Conservation (phyloP, 2,888 invertebrate genomes). For the Aphodius granarius region DNA sequence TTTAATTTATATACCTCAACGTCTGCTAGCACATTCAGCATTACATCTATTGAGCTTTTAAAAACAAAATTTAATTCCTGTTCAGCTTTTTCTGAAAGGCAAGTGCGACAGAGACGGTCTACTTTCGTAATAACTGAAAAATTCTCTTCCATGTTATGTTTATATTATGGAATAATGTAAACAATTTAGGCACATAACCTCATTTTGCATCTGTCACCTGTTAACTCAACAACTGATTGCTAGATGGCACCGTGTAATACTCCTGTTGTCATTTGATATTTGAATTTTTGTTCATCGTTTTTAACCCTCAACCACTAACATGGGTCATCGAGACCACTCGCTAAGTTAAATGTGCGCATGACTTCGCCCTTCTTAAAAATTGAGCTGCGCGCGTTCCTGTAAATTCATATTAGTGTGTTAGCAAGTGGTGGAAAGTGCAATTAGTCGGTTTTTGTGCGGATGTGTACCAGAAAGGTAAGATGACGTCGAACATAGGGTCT, state of each 20-base stretch:
- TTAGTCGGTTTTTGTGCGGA: too few relatives aligned
- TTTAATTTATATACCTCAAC: slow-evolving; percentile 36
- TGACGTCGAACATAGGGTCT: too few relatives aligned
- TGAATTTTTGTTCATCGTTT: too few relatives aligned
- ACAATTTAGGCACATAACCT: slow-evolving; percentile 19
- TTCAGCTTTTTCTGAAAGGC: slow-evolving; percentile 42
- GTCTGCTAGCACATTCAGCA: slow-evolving; percentile 38
- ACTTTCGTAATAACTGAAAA: slow-evolving; percentile 37
- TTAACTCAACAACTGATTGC: neutral
- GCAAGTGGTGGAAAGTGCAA: too few relatives aligned
- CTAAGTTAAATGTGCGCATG: too few relatives aligned
- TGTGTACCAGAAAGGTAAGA: too few relatives aligned
- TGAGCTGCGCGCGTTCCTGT: too few relatives aligned
- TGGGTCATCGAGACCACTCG: too few relatives aligned
- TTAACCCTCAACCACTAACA: too few relatives aligned
- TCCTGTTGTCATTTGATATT: neutral
- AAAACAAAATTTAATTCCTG: slow-evolving; percentile 43
- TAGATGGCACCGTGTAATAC: neutral
- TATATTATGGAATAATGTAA: slow-evolving; percentile 11
- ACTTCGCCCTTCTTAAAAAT: too few relatives aligned
- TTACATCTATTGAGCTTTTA: slow-evolving; percentile 39
- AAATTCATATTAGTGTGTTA: too few relatives aligned
- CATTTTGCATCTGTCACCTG: slow-evolving; percentile 4
- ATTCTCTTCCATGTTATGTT: slow-evolving; percentile 23
- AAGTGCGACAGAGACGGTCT: slow-evolving; percentile 47